These are phyloP conservation scores for Rhabdornis inornatus DNA, from an alignment of 2,113 vertebrate genomes.

Conservation along the genomic window DNA sequence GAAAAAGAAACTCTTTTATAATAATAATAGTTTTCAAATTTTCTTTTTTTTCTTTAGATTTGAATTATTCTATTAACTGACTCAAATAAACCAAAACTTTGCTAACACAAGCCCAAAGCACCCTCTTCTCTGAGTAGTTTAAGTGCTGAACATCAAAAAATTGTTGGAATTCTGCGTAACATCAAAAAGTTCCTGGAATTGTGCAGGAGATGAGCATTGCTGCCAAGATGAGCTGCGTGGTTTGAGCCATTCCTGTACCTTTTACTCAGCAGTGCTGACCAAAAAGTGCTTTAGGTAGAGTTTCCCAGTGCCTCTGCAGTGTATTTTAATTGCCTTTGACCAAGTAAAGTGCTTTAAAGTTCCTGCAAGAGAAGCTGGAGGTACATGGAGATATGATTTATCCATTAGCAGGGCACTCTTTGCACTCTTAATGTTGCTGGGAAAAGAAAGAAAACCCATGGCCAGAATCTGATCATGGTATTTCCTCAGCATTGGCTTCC, in stretches of 20 bases:
- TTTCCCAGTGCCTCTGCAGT: neutral
- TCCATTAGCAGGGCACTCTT: accelerated
- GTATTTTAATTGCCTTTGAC: neutral
- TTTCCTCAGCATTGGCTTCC: neutral
- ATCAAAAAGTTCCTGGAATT: accelerated
- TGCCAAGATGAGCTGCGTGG: accelerated
- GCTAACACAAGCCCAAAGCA: neutral
- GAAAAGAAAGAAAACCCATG: neutral
- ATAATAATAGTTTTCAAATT: neutral
- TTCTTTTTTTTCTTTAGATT: neutral
- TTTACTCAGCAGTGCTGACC: accelerated
- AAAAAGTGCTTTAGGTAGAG: neutral
- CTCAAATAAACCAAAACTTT: neutral
- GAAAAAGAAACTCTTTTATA: neutral
- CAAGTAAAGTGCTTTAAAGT: neutral
- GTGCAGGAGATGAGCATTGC: neutral
- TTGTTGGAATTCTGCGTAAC: neutral
- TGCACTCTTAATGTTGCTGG: neutral
- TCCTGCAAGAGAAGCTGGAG: neutral
- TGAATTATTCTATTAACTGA: neutral
- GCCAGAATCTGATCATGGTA: neutral
- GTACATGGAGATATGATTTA: neutral
- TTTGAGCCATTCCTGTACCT: neutral
- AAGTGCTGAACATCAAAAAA: neutral
- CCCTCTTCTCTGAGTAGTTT: neutral